Evolutionary conservation across 2,888 invertebrate genomes (phyloP), one percentile per base, ranked within the genome.

Genomic region (Plebejus melissa): DNA sequence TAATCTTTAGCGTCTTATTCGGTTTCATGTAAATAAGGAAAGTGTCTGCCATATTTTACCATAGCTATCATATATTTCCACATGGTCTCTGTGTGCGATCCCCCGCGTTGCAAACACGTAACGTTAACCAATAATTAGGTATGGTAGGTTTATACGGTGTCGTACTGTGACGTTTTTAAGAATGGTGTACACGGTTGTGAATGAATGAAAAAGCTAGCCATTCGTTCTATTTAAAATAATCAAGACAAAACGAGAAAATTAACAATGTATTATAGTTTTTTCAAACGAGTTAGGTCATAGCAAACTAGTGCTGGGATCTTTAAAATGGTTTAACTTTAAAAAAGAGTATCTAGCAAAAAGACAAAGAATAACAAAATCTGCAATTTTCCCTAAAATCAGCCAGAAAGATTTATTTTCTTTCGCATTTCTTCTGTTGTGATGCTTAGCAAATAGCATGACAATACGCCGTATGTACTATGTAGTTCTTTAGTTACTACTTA

Each of bases 111-210:
- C 50, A 13, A 28, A 28, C 13, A 71, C 32, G 50, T 50, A 32
- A 72, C 54, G 54, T 16, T 32, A 54, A 9, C 72, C 50, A 72
- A 72, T 54, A 72, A 32, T 72, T 72, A 54, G 72, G 32, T 50
- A 72, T 54, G 54, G 72, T 32, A 50, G 50, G 71, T 22, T 50
- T 32, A 54, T 72, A 50, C 41, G 50, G 16, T 50, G 3, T 72
- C 72, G 54, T 72, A 72, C 72, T 72, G 72, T 54, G 72, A 72
- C 13, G 28, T 9, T 0, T 5, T 32, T 2, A 50, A 16, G 72
- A 32, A 2, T n/a, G 28, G 28, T 28, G 4, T 28, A 72, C 54
- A 72, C 54, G 28, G 3, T 41, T 65, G 32, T 36, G 65, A 32
- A 65, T 36, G 16, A 32, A 65, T 65, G 32, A 32, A 16, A 1